A percentile compares a stretch with the other conserved stretches of the same genome.
phyloP scores from a whole-genome alignment of 2,888 invertebrate species.

The Alloplasta piceator region DNA sequence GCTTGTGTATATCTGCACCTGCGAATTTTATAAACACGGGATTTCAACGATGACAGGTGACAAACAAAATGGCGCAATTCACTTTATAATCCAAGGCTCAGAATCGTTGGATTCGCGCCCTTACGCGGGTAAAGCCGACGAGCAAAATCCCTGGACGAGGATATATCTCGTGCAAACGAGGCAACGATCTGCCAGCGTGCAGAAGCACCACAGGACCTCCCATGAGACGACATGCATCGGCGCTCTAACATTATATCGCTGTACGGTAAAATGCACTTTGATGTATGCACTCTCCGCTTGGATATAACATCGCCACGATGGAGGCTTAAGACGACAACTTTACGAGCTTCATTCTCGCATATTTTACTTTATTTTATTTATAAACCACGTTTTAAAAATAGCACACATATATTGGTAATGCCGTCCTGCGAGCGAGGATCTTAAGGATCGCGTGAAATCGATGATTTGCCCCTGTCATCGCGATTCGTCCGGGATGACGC shows the following conservation, averaged over 20 bases:
- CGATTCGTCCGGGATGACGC: constrained; percentile 8
- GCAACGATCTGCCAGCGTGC: constrained; percentile 44
- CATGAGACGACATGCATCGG: constrained; percentile 33
- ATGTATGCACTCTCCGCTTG: background rate
- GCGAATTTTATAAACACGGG: background rate
- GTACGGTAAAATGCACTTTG: background rate
- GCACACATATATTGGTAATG: background rate
- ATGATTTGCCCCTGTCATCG: constrained; percentile 58
- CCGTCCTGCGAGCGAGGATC: constrained; percentile 13
- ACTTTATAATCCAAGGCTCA: no score
- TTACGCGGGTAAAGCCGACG: no score
- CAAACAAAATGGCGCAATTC: no score
- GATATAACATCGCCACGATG: constrained; percentile 23
- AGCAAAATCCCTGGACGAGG: no score
- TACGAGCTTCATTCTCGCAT: constrained; percentile 47
- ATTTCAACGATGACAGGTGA: no score
- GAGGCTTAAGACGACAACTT: constrained; percentile 34
- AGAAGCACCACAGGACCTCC: constrained; percentile 60
- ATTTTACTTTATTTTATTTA: constrained; percentile 12
- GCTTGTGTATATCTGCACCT: background rate
- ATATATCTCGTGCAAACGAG: constrained; percentile 48
- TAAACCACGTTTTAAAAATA: background rate
- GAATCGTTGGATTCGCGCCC: no score
- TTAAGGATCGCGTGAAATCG: constrained; percentile 59
- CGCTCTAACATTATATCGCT: background rate